Percentiles rank a stretch among this genome's conserved stretches.
Conservation (phyloP, 2,888 invertebrate species). For the Galerucella pusilla region DNA sequence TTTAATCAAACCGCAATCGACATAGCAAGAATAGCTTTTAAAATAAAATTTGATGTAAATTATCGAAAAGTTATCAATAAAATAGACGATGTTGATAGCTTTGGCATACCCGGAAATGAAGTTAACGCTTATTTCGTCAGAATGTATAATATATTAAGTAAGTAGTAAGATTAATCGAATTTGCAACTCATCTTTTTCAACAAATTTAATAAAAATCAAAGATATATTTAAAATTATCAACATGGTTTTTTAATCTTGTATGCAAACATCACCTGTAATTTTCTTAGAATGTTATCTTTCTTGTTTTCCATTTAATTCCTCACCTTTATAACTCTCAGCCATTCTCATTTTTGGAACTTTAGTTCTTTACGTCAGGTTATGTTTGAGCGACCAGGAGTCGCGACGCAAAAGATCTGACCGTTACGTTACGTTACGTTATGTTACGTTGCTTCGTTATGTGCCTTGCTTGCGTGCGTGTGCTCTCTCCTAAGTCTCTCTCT, state of each 20-base stretch:
- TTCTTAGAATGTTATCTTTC: no score
- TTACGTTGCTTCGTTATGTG: no score
- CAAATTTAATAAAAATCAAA: not conserved
- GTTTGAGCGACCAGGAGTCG: no score
- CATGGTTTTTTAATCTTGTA: not conserved
- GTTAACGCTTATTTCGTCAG: slow-evolving; percentile 51
- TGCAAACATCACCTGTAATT: no score
- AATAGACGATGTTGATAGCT: slow-evolving; percentile 16
- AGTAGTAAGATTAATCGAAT: slow-evolving; percentile 20
- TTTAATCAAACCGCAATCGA: slow-evolving; percentile 44
- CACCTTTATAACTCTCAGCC: no score
- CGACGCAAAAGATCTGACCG: no score
- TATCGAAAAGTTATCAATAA: slow-evolving; percentile 42
- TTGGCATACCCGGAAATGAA: slow-evolving; percentile 41
- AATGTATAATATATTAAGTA: slow-evolving; percentile 46
- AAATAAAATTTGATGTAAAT: slow-evolving; percentile 41
- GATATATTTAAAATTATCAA: not conserved
- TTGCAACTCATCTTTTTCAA: not conserved
- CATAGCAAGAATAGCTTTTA: slow-evolving; percentile 43
- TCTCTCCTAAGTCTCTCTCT: no score
- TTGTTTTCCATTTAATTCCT: no score
- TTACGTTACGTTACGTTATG: no score
- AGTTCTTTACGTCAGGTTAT: no score
- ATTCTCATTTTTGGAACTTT: no score
- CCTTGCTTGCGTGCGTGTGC: no score